Conservation (phyloP, 2,888 invertebrate genomes). For the Glaucopsyche alexis region DNA sequence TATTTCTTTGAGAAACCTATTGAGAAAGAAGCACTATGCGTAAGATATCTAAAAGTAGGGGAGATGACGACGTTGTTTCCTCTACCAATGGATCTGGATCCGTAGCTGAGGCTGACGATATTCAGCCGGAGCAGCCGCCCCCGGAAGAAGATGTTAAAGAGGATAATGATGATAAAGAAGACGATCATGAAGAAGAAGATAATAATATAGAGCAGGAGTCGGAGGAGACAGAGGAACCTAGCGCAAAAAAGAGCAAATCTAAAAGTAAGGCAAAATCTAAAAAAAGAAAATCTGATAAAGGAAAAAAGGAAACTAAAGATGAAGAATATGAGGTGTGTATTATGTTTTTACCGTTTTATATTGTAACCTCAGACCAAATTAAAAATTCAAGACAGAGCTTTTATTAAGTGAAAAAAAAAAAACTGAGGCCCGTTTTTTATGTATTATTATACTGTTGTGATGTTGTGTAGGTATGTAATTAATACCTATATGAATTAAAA, state of each 20-base stretch:
- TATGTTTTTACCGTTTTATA: not conserved
- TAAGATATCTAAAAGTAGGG: constrained; percentile 69
- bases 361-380: too few relatives aligned
- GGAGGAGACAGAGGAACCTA: constrained; percentile 49
- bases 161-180: constrained; percentile 33
- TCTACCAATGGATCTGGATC: constrained; percentile 74
- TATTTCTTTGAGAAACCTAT: constrained; percentile 44
- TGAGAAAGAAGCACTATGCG: constrained; percentile 57
- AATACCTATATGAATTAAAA: too few relatives aligned
- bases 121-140: constrained; percentile 39
- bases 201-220: constrained; percentile 36
- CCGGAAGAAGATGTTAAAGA: constrained; percentile 46
- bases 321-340: constrained; percentile 77
- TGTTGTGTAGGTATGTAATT: too few relatives aligned
- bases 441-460: too few relatives aligned
- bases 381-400: too few relatives aligned
- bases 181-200: constrained; percentile 32
- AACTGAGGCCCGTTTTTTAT: too few relatives aligned
- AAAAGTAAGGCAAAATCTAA: constrained; percentile 51
- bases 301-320: constrained; percentile 48
- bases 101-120: constrained; percentile 46
- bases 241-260: constrained; percentile 37
- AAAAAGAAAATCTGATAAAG: constrained; percentile 60
- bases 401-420: too few relatives aligned
- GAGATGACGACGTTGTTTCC: constrained; percentile 70